Conservation (phyloP, 1,140 invertebrate species). For the Conus betulinus region DNA sequence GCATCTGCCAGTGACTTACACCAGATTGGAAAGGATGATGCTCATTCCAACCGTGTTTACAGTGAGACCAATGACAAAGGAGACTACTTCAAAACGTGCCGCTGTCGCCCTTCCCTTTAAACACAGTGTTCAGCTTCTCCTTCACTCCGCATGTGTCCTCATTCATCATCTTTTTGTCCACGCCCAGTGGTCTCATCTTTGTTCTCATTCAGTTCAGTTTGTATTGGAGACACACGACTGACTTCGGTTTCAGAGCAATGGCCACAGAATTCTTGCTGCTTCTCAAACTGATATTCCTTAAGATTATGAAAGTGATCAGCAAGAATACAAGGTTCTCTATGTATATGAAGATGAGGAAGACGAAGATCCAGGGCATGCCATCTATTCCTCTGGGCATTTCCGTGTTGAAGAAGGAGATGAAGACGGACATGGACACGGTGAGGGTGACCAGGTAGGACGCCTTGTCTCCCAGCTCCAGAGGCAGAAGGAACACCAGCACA, state of each 20-base stretch:
- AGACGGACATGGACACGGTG: slow-evolving; percentile 76
- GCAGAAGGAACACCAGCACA: slow-evolving; percentile 78
- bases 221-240: neutral
- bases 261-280: neutral
- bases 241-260: neutral
- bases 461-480: slow-evolving; percentile 79
- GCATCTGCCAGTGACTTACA: too few relatives aligned
- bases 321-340: neutral
- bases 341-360: neutral
- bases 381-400: slow-evolving; percentile 1
- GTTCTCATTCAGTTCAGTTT: neutral
- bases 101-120: neutral
- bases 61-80: neutral
- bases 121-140: neutral
- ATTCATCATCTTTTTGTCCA: neutral
- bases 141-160: too few relatives aligned
- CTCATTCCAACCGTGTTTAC: neutral
- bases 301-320: neutral
- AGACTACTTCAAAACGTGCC: neutral
- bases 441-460: slow-evolving; percentile 85
- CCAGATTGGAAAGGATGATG: too few relatives aligned
- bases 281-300: neutral
- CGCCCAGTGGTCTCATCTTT: neutral
- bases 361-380: neutral
- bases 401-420: slow-evolving; percentile 39